Evolutionary conservation across 37 sponge, comb jelly and placozoan genomes (phyloP), one percentile per base, ranked within the genome.

Genomic region (Cladorhizidae sp.): DNA sequence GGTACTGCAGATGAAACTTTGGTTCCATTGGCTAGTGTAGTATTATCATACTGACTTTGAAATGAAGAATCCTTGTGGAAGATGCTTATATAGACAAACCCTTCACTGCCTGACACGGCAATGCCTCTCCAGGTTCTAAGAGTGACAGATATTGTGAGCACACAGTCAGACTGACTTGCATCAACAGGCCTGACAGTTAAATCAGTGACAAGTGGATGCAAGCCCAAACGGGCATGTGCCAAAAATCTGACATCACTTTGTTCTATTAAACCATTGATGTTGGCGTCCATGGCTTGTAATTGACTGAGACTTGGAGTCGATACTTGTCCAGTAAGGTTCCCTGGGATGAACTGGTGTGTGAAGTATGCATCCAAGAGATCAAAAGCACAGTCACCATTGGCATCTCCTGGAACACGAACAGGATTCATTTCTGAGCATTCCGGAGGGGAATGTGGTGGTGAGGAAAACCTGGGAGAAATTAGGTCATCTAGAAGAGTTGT

Each of bases 351-450:
- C 22, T 62, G 39, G 15, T 76, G 72, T 8, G 72, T 37, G 39
- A 40, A 84, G 33, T 87, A 62, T 0, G 76, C 87, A 84, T 92
- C 92, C 9, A 74, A 7, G 14, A 84, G 35, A 42, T 84, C 81
- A 70, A 92, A 92, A 31, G 80, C 59, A 70, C 92, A 87, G 73
- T 92, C 88, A 51, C 49, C 84, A 80, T 83, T 84, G 39, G 72
- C 76, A 61, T 92, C 92, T 12, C 85, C 90, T 40, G 62, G 40
- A 21, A 59, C 36, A 1, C 62, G 23, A 12, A 17, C 20, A 20
- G 40, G 68, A 28, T 18, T 26, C 40, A 82, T 37, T 14, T 40
- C 31, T 14, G 33, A 1, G 57, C 87, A 87, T 14, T 87, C 67
- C 12, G 31, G 29, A 25, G 50, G 43, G 17, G 68, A 51, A 42